phyloP scores from a whole-genome alignment of 2,113 vertebrate genomes.

The Romanogobio albipinnatus region DNA sequence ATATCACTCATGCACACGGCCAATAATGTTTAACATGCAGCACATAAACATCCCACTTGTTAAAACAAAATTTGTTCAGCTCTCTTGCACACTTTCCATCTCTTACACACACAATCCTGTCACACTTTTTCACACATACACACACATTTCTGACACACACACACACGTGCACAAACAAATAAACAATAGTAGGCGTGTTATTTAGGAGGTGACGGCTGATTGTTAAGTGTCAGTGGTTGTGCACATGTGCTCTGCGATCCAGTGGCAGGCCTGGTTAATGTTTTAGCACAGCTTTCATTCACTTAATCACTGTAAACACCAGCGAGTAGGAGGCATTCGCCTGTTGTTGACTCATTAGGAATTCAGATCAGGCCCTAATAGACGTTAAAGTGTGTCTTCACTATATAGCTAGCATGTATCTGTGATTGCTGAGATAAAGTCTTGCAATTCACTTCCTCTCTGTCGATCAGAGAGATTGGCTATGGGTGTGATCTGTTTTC shows the following conservation, averaged over 20 bases:
- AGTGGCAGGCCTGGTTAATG: slow-evolving; percentile 47
- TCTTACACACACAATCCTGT: slow-evolving; percentile 8
- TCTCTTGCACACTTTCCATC: background rate
- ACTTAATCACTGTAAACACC: slow-evolving; percentile 71
- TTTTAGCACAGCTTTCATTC: slow-evolving; percentile 55
- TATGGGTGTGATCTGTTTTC: too few species aligned
- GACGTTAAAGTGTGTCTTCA: slow-evolving; percentile 69
- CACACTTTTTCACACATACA: slow-evolving; percentile 33
- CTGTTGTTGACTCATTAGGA: slow-evolving; percentile 69
- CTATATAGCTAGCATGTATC: background rate
- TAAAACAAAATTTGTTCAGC: slow-evolving; percentile 35
- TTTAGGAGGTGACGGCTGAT: slow-evolving; percentile 68
- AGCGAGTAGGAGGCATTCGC: slow-evolving; percentile 60
- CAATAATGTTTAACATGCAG: slow-evolving; percentile 44
- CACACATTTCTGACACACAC: background rate
- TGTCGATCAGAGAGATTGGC: background rate
- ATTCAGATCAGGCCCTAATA: slow-evolving; percentile 67
- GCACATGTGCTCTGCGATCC: slow-evolving; percentile 28
- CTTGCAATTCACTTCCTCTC: background rate
- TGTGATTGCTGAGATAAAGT: background rate
- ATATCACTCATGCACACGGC: slow-evolving; percentile 36
- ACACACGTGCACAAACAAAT: slow-evolving; percentile 54
- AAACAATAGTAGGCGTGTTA: slow-evolving; percentile 67
- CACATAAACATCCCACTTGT: slow-evolving; percentile 40
- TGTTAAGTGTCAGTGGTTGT: slow-evolving; percentile 59